Evolutionary conservation across 2,113 vertebrate species (phyloP), one percentile per base, ranked within the genome.

Genomic region (Phalacrocorax brasilianus): DNA sequence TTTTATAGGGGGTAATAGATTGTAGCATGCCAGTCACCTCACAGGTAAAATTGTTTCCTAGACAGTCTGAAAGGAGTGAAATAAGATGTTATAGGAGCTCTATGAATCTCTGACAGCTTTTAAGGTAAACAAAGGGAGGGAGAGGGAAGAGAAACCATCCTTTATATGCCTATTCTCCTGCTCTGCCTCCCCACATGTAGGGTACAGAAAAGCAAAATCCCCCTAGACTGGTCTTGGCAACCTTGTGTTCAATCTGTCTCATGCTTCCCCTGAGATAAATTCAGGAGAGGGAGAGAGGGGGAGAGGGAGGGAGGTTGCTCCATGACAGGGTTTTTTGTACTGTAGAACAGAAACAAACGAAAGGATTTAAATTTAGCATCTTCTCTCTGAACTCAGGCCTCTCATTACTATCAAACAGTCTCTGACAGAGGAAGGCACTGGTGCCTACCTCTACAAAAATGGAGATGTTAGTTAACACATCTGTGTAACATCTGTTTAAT

Each of bases 171-270:
- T 88, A 74, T 94, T 96, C 50, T 78, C 86, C 81, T 19, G 21
- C n/a, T 93, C 32, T 72, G 75, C 90, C 75, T 96, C 93, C 61
- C 85, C 55, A 90, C 91, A 95, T 82, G 66, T 92, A 88, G 45
- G 75, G 58, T 88, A 91, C 78, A 91, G 74, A 53, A 78, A 59
- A 78, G 35, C 30, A 84, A 96, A 95, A 76, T 96, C 94, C 84
- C 91, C 44, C 52, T 80, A 91, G 88, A 74, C 50, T 30, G 47
- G 85, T 70, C 91, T 96, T 96, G 89, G 90, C 96, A 96, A 79
- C 50, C 74, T 44, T 61, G 28, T 53, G 44, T 82, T 95, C 95
- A 96, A 91, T 94, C 91, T 97, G 93, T 86, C 88, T 83, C 87
- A 87, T 12, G 20, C 67, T 91, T 92, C 81, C 94, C 95, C 73